Percentiles rank a stretch among this genome's conserved stretches.
phyloP scores from a whole-genome alignment of 2,888 invertebrate species.

The Lissonota sp. region DNA sequence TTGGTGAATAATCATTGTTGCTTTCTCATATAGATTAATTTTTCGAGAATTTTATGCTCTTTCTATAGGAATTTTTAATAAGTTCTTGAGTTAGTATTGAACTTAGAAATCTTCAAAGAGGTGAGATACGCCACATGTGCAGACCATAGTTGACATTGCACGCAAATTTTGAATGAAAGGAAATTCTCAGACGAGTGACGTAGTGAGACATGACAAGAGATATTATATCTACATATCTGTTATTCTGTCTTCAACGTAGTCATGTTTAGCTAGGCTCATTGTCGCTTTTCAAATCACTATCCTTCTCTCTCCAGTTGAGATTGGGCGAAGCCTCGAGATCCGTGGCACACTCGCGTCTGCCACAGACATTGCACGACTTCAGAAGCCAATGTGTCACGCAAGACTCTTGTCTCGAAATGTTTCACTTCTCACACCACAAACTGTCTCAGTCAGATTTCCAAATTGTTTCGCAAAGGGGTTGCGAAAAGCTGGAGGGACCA shows the following conservation, averaged over 20 bases:
- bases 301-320: conserved; percentile 3
- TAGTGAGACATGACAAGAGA: conserved; percentile 77
- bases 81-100: too few relatives aligned
- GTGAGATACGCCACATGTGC: too few relatives aligned
- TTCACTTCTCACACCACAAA: conserved; percentile 56
- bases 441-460: conserved; percentile 71
- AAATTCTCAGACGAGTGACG: conserved; percentile 70
- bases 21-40: too few relatives aligned
- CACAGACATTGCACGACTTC: conserved; percentile 77
- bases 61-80: too few relatives aligned
- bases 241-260: conserved; percentile 65
- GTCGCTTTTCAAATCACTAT: conserved; percentile 3
- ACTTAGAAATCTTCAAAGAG: too few relatives aligned
- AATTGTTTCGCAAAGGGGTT: conserved; percentile 47
- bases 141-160: conserved; percentile 38
- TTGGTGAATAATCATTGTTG: too few relatives aligned
- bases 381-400: conserved; percentile 75
- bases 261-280: conserved; percentile 70
- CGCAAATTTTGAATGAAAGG: conserved; percentile 68
- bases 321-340: conserved; percentile 35
- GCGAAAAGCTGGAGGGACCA: conserved; percentile 43
- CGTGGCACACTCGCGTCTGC: conserved; percentile 70
- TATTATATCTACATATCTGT: conserved; percentile 77
- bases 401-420: conserved; percentile 58
- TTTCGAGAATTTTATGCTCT: too few relatives aligned